Evolutionary conservation across 2,797 vertebrate genomes (phyloP).

Genomic region (Propithecus perrieri): DNA sequence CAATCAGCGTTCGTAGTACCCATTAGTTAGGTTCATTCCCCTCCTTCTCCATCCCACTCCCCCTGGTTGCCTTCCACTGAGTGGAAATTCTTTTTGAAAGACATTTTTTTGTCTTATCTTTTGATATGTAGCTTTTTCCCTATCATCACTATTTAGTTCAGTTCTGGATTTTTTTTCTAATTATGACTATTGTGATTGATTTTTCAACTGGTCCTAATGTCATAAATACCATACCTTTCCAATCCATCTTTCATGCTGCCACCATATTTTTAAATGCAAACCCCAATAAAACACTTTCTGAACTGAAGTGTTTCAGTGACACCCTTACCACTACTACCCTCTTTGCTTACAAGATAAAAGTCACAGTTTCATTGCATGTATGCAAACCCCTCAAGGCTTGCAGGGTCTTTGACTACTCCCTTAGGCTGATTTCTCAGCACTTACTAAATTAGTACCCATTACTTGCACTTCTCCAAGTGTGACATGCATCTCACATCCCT

Average conservation of each 20-base stretch:
- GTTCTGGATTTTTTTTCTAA: background rate
- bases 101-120: background rate
- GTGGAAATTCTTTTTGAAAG: background rate
- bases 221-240: background rate
- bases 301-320: background rate
- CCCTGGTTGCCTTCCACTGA: no score
- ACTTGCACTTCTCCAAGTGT: background rate
- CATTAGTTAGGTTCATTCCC: no score
- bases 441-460: background rate
- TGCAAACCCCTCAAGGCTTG: background rate
- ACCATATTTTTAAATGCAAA: background rate
- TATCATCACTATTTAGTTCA: background rate
- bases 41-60: no score
- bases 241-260: background rate
- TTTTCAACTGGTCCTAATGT: background rate
- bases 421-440: background rate
- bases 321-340: background rate
- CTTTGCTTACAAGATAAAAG: background rate
- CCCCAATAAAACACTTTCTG: background rate
- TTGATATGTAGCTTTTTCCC: background rate
- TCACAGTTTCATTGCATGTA: background rate
- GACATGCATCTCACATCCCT: background rate
- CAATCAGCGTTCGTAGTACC: no score
- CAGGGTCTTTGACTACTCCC: background rate
- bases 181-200: background rate